phyloP scores from a whole-genome alignment of 37 sponge, comb jelly and placozoan species.

The Lycopodina hypogea region DNA sequence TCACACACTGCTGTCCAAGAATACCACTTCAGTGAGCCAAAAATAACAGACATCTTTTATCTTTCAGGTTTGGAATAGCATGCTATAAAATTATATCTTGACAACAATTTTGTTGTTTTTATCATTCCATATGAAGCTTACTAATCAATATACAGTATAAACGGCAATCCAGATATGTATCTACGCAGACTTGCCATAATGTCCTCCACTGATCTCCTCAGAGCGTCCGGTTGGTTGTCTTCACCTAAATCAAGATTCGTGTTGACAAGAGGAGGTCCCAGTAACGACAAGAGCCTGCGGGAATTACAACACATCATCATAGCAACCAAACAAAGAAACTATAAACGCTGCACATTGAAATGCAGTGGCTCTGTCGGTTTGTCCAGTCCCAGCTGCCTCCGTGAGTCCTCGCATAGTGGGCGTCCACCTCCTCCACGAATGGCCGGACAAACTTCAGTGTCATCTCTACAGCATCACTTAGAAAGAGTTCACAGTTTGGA shows the following conservation, averaged over 20 bases:
- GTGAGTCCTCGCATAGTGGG: neutral
- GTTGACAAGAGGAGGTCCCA: neutral
- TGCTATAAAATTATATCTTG: too few relatives aligned
- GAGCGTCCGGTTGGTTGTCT: neutral
- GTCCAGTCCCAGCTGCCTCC: constrained; percentile 2
- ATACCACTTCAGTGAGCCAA: too few relatives aligned
- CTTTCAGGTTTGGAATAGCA: too few relatives aligned
- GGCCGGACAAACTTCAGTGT: constrained; percentile 18
- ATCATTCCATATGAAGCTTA: too few relatives aligned
- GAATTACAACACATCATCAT: neutral
- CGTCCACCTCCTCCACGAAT: constrained; percentile 11
- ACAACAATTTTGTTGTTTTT: too few relatives aligned
- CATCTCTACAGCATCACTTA: neutral
- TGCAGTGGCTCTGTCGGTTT: constrained; percentile 9
- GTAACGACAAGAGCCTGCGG: constrained; percentile 6
- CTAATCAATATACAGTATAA: too few relatives aligned
- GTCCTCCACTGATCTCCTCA: neutral
- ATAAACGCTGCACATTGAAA: constrained; percentile 15
- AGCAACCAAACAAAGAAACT: neutral
- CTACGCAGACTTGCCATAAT: constrained; percentile 43
- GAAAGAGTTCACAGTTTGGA: neutral
- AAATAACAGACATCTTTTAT: too few relatives aligned
- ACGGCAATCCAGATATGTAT: too few relatives aligned
- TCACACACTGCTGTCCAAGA: too few relatives aligned
- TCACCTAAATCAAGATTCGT: neutral